Percentiles rank a stretch among this genome's conserved stretches.
These are phyloP conservation scores for Anguilla pacifica DNA, from an alignment of 2,797 vertebrate genomes.

Conservation along the genomic window DNA sequence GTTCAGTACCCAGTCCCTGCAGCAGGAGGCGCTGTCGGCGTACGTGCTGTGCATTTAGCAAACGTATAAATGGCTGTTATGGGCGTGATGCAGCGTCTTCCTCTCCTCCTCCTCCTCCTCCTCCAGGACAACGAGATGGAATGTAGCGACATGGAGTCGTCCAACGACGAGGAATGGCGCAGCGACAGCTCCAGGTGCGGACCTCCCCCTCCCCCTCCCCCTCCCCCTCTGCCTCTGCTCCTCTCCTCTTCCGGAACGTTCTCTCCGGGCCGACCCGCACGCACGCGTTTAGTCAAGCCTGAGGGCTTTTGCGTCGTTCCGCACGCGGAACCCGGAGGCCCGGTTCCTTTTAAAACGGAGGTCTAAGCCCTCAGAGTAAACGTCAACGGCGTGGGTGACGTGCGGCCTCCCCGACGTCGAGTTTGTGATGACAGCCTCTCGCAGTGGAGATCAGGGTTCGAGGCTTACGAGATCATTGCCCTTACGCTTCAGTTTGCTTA, in stretches of 20 bases:
- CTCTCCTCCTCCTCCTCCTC: constrained; percentile 29
- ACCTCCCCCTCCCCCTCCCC: neutral
- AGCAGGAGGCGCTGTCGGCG: neutral
- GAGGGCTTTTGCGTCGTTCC: too few relatives aligned
- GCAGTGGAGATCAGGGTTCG: too few relatives aligned
- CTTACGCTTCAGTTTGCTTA: too few relatives aligned
- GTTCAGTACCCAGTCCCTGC: neutral
- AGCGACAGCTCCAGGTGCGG: constrained; percentile 89
- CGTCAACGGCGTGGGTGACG: too few relatives aligned
- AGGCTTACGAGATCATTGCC: too few relatives aligned
- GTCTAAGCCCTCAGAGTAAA: too few relatives aligned
- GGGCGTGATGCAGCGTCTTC: neutral
- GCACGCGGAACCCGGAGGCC: too few relatives aligned
- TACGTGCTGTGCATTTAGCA: neutral
- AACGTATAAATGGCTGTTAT: neutral
- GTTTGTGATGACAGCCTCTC: too few relatives aligned
- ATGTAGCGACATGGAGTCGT: constrained; percentile 73
- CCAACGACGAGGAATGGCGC: constrained; percentile 90
- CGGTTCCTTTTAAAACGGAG: too few relatives aligned
- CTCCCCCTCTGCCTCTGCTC: neutral
- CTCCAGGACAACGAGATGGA: constrained; percentile 74
- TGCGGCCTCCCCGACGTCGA: too few relatives aligned
- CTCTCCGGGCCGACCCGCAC: neutral
- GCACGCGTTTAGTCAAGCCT: too few relatives aligned
- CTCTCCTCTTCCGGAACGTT: neutral